Conservation (phyloP, 2,797 vertebrate genomes). For the Sus cebifrons region DNA sequence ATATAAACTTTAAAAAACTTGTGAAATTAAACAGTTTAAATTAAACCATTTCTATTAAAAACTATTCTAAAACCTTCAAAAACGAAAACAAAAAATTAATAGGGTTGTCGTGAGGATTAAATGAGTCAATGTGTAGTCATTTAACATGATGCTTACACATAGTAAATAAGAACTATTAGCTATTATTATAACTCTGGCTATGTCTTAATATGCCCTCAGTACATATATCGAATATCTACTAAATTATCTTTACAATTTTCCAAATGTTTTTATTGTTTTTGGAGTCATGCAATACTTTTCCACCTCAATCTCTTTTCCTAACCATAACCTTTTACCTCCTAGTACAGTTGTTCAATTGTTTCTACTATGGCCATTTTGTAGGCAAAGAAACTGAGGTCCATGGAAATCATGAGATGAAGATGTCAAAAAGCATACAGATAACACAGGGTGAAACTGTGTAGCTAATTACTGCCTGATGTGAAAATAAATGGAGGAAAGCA, state of each 20-base stretch:
- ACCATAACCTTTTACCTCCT: neutral
- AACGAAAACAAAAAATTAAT: neutral
- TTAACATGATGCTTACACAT: neutral
- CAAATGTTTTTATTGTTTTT: neutral
- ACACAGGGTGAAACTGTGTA: neutral
- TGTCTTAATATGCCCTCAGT: neutral
- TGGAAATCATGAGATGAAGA: neutral
- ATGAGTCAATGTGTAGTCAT: neutral
- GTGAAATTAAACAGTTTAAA: too few relatives aligned
- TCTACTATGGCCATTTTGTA: neutral
- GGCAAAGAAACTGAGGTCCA: neutral
- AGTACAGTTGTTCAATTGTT: neutral
- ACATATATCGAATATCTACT: neutral
- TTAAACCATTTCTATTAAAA: too few relatives aligned
- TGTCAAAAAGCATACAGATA: neutral
- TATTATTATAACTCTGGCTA: neutral
- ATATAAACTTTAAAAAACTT: too few relatives aligned
- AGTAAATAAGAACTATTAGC: neutral
- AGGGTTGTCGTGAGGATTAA: neutral
- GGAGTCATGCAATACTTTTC: neutral
- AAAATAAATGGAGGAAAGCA: constrained; percentile 28
- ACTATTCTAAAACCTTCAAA: too few relatives aligned
- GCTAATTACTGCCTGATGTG: constrained; percentile 13
- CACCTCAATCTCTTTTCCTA: neutral
- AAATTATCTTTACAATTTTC: neutral